phyloP scores from a whole-genome alignment of 92 coral and sea anemone species.

The Phenganax stokvisi region DNA sequence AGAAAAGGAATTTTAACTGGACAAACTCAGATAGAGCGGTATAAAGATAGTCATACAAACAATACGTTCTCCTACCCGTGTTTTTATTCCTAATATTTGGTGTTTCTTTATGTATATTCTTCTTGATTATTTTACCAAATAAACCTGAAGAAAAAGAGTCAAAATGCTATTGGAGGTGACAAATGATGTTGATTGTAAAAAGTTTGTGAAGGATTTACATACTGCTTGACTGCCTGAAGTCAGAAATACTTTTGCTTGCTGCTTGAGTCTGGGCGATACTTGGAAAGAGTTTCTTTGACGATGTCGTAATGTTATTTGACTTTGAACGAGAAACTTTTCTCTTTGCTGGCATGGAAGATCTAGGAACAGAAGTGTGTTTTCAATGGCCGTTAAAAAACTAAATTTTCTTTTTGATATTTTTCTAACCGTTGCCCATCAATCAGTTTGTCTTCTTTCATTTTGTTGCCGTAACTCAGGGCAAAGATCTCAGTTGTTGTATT shows the following conservation, averaged over 20 bases:
- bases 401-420: neutral
- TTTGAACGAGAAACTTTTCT: slow-evolving; percentile 11
- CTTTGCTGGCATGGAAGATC: slow-evolving; percentile 10
- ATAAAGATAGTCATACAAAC: neutral
- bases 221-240: slow-evolving; percentile 37
- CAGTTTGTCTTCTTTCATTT: slow-evolving; percentile 30
- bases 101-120: neutral
- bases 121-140: slow-evolving; percentile 20
- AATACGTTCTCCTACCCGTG: neutral
- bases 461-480: neutral
- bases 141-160: neutral
- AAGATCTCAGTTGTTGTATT: neutral
- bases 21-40: neutral
- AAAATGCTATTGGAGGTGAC: too few species aligned
- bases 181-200: neutral
- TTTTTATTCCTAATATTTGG: neutral
- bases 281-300: slow-evolving; percentile 23
- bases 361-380: neutral
- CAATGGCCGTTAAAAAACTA: neutral
- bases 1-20: too few species aligned
- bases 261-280: slow-evolving; percentile 9
- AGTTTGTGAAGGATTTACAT: neutral
- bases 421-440: slow-evolving; percentile 19
- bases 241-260: slow-evolving; percentile 34
- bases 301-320: neutral